Percentiles rank a stretch among this genome's conserved stretches.
These are phyloP conservation scores for Clanis bilineata DNA, from an alignment of 2,888 invertebrate species.

Conservation along the genomic window DNA sequence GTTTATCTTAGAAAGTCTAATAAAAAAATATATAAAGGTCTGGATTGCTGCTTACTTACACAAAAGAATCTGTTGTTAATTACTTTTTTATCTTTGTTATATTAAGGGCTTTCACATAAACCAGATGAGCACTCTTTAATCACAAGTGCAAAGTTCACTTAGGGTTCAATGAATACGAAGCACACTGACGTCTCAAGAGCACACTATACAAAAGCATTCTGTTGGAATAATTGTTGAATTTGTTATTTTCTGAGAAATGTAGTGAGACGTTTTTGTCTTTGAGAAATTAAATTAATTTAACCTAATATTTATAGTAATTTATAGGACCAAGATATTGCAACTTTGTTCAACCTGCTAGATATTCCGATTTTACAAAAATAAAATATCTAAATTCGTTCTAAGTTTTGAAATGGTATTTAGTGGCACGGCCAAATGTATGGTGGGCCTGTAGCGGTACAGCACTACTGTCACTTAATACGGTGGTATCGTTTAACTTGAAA, in stretches of 20 bases:
- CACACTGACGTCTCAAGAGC: not conserved
- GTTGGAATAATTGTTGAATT: not conserved
- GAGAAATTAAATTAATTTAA: not conserved
- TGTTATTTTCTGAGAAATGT: not conserved
- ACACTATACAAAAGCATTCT: not conserved
- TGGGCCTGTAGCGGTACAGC: too few relatives aligned
- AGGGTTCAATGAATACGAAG: constrained; percentile 1
- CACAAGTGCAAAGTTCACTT: not conserved
- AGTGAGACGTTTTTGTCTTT: not conserved
- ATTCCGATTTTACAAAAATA: too few relatives aligned
- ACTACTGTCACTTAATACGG: too few relatives aligned
- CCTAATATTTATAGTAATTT: too few relatives aligned
- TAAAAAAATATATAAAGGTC: too few relatives aligned
- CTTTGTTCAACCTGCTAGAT: too few relatives aligned
- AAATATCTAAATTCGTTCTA: too few relatives aligned
- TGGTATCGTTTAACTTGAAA: too few relatives aligned
- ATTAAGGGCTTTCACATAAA: not conserved
- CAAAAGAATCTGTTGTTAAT: not conserved
- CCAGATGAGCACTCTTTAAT: not conserved
- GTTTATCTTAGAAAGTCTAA: too few relatives aligned
- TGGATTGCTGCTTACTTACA: not conserved
- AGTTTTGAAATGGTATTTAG: too few relatives aligned
- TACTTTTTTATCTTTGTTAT: not conserved
- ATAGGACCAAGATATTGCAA: too few relatives aligned
- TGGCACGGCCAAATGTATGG: too few relatives aligned